Evolutionary conservation across 2,113 vertebrate genomes (phyloP), one percentile per base, ranked within the genome.

Genomic region (Ondatra zibethicus): DNA sequence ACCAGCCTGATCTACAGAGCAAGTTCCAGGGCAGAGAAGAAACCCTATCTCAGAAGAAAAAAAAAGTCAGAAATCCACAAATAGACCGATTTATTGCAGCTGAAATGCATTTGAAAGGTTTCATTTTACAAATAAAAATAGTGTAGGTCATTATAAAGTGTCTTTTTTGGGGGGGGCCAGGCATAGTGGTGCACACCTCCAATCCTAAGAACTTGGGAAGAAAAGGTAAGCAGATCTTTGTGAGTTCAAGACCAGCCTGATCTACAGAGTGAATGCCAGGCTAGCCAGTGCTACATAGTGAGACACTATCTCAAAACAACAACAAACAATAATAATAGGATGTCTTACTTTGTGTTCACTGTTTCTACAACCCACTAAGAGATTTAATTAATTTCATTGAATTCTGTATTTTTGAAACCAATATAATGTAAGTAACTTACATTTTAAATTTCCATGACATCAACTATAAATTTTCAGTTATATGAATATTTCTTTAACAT

Each of bases 341-440:
- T 29, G 14, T 82, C 85, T 93, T 91, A 25, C 61, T 94, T 92
- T 89, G 31, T 84, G 33, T 84, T 76, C 19, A 8, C 45, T 89
- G 14, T 66, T 92, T 95, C 88, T 93, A 81, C n/a, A 39, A 58
- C 93, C 39, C 39, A 84, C 19, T 4, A 86, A 61, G 31, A 96
- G 47, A 89, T n/a, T n/a, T n/a, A n/a, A n/a, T 55, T 80, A 93
- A 23, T 88, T 95, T 68, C 66, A 93, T 66, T 91, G 61, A 96
- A 73, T 88, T 23, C 8, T 78, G 23, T 61, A 89, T 86, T 94
- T 97, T 95, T 39, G 16, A 77, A 97, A 97, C 88, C 21, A 86
- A 92, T 63, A 86, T 86, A 88, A 88, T 45, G 61, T 61, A 86
- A 70, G 39, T 92, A 84, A 84, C 29, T 90, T 52, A 73, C 21